Evolutionary conservation across 2,797 vertebrate species (phyloP).

Genomic region (Acanthurus lineatus): DNA sequence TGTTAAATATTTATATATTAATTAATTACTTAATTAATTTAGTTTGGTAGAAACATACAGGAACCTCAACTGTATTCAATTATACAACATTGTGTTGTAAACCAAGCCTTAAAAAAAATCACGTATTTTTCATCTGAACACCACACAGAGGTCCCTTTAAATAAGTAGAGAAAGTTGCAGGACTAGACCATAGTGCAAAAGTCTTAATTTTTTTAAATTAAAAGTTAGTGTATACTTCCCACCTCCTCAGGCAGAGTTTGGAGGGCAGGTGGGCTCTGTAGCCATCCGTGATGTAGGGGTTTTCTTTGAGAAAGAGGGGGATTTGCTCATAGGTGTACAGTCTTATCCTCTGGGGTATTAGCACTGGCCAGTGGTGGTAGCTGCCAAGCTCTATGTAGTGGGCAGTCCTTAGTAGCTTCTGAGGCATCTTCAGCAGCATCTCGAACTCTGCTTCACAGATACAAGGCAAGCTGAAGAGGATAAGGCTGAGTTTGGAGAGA

Average conservation of each 20-base stretch:
- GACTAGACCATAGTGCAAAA: background rate
- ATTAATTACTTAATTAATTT: too few relatives aligned
- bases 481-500: slow-evolving; percentile 41
- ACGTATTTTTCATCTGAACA: too few relatives aligned
- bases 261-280: slow-evolving; percentile 97
- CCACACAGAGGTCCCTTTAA: background rate
- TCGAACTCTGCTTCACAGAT: slow-evolving; percentile 37
- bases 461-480: background rate
- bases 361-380: slow-evolving; percentile 96
- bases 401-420: slow-evolving; percentile 90
- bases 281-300: slow-evolving; percentile 98
- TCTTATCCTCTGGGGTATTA: slow-evolving; percentile 93
- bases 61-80: too few relatives aligned
- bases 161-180: background rate
- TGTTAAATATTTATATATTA: too few relatives aligned
- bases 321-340: slow-evolving; percentile 98
- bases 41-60: too few relatives aligned
- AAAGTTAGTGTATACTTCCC: background rate
- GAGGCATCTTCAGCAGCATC: slow-evolving; percentile 88
- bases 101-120: too few relatives aligned
- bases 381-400: slow-evolving; percentile 96
- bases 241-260: slow-evolving; percentile 95
- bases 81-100: too few relatives aligned
- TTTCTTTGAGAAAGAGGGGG: slow-evolving; percentile 95
- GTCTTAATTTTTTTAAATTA: background rate